Percentiles rank a stretch among this genome's conserved stretches.
Conservation (phyloP, 2,888 invertebrate genomes). For the Drosophila nr. medialis region DNA sequence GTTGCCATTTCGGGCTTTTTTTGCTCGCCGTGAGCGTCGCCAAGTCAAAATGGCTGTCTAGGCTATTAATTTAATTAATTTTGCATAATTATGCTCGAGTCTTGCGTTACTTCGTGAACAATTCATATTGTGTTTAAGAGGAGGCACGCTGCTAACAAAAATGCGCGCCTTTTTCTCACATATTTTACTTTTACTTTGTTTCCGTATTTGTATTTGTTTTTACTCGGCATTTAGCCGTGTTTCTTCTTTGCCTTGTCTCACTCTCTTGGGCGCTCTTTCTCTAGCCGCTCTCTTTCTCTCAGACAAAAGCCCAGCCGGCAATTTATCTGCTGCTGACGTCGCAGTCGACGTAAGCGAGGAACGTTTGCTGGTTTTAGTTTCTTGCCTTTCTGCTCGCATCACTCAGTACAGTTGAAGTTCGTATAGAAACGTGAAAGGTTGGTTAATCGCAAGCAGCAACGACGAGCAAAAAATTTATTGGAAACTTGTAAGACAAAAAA, state of each 20-base stretch:
- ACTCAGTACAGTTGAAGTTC: slow-evolving; percentile 72
- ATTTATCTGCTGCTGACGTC: slow-evolving; percentile 61
- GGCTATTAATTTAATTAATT: slow-evolving; percentile 34
- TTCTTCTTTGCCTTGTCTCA: slow-evolving; percentile 43
- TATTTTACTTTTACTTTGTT: slow-evolving; percentile 59
- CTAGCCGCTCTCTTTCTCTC: slow-evolving; percentile 7
- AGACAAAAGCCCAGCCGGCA: slow-evolving; percentile 45
- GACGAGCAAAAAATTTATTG: slow-evolving; percentile 1
- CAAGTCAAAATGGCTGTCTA: slow-evolving; percentile 58
- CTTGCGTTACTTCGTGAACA: slow-evolving; percentile 7
- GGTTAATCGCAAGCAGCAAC: slow-evolving; percentile 52
- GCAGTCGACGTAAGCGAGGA: slow-evolving; percentile 22
- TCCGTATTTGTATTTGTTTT: slow-evolving; percentile 76
- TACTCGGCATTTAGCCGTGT: slow-evolving; percentile 66
- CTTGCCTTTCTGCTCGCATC: slow-evolving; percentile 52
- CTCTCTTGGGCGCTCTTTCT: slow-evolving; percentile 29
- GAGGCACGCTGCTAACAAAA: slow-evolving; percentile 28
- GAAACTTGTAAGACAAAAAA: slow-evolving; percentile 19
- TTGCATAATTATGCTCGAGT: slow-evolving; percentile 42
- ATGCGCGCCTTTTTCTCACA: slow-evolving; percentile 63
- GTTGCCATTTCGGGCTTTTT: slow-evolving; percentile 58
- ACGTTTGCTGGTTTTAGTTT: slow-evolving; percentile 39
- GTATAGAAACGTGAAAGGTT: slow-evolving; percentile 64
- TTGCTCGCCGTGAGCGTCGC: slow-evolving; percentile 42
- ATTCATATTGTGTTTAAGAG: slow-evolving; percentile 23